Evolutionary conservation across 1,140 invertebrate genomes (phyloP).

Genomic region (Caligus rogercresseyi): DNA sequence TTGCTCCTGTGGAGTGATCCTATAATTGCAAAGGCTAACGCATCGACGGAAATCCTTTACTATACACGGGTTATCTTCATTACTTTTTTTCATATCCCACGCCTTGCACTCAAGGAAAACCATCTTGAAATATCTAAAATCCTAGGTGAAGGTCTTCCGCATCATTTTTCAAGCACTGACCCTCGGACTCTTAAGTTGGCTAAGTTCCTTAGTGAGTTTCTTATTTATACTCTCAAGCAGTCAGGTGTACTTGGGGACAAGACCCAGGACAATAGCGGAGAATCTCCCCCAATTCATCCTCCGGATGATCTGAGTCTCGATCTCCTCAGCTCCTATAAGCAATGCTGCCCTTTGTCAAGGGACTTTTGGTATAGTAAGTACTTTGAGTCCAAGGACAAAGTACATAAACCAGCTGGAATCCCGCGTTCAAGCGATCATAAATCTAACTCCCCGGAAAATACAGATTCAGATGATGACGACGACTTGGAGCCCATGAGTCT

Average conservation of each 20-base stretch:
- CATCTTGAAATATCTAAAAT: background rate
- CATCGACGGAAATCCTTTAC: background rate
- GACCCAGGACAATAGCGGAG: background rate
- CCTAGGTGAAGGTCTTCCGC: slow-evolving; percentile 2
- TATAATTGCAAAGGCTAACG: slow-evolving; percentile 10
- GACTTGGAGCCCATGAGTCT: slow-evolving; percentile 9
- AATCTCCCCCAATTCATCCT: background rate
- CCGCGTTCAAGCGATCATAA: background rate
- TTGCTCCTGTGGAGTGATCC: slow-evolving; percentile 2
- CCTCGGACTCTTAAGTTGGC: background rate
- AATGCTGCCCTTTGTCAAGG: background rate
- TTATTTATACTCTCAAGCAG: background rate
- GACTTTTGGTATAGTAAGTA: background rate
- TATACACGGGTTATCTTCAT: background rate
- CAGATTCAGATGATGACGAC: slow-evolving; percentile 5
- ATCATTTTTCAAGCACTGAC: slow-evolving; percentile 8
- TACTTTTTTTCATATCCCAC: slow-evolving; percentile 1
- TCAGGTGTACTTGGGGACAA: background rate
- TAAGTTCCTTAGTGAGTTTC: slow-evolving; percentile 7
- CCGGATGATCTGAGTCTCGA: background rate
- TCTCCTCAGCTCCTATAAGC: background rate
- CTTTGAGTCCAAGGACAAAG: background rate
- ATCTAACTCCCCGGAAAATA: no score
- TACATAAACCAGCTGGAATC: background rate
- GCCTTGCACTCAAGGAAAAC: background rate